Conservation (phyloP, 2,888 invertebrate species). For the Ophioninae sp. region DNA sequence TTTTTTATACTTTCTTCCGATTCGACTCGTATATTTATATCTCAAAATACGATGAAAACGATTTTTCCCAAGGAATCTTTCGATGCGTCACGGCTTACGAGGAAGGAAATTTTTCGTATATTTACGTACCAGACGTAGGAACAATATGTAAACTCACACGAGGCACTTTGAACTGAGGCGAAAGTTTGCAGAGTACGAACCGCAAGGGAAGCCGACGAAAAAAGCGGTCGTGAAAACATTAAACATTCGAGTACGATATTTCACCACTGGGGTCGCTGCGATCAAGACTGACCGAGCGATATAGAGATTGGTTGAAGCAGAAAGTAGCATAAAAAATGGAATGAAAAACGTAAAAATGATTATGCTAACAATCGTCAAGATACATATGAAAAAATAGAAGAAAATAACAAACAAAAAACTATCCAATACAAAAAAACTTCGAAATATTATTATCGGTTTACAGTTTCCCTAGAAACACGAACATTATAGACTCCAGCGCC, state of each 20-base stretch:
- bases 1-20: not conserved
- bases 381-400: too few relatives aligned
- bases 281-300: too few relatives aligned
- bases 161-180: not conserved
- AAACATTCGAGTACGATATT: not conserved
- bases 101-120: constrained; percentile 9
- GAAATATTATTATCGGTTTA: too few relatives aligned
- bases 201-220: not conserved
- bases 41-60: not conserved
- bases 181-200: not conserved
- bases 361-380: too few relatives aligned
- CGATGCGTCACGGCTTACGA: not conserved
- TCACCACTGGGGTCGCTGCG: not conserved
- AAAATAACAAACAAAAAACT: too few relatives aligned
- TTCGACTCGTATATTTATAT: not conserved
- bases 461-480: too few relatives aligned
- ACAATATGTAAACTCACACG: not conserved
- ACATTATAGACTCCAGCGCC: too few relatives aligned
- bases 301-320: too few relatives aligned
- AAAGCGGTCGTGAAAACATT: not conserved
- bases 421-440: too few relatives aligned
- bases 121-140: constrained; percentile 5
- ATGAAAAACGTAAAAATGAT: too few relatives aligned
- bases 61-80: not conserved
- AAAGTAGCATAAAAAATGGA: too few relatives aligned